Conservation (phyloP, 2,888 invertebrate genomes). For the Agriopis leucophaearia region DNA sequence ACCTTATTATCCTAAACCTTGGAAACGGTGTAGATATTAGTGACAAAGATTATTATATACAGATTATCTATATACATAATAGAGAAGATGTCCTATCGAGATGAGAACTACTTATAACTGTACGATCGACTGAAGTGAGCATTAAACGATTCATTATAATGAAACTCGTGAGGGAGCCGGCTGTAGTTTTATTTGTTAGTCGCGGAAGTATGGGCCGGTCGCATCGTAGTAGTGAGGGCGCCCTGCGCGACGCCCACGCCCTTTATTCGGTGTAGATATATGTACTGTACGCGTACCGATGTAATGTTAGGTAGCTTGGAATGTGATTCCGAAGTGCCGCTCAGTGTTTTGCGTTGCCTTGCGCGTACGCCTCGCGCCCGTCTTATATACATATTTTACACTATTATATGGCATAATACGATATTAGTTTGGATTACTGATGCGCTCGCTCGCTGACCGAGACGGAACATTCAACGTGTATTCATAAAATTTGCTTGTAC, state of each 20-base stretch:
- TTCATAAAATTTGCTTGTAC: slow-evolving; percentile 91
- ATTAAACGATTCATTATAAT: slow-evolving; percentile 76
- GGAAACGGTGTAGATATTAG: slow-evolving; percentile 86
- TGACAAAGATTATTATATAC: slow-evolving; percentile 85
- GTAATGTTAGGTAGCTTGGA: slow-evolving; percentile 74
- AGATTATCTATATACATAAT: slow-evolving; percentile 86
- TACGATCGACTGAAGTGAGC: slow-evolving; percentile 81
- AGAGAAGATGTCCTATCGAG: slow-evolving; percentile 84
- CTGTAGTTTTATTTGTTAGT: slow-evolving; percentile 73
- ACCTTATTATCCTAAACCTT: slow-evolving; percentile 79
- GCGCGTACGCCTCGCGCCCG: slow-evolving; percentile 64
- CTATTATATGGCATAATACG: slow-evolving; percentile 86
- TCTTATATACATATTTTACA: slow-evolving; percentile 78
- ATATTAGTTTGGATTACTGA: slow-evolving; percentile 75
- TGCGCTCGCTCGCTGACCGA: slow-evolving; percentile 71
- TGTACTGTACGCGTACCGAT: slow-evolving; percentile 52
- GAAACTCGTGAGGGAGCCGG: slow-evolving; percentile 73
- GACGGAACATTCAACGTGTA: slow-evolving; percentile 80
- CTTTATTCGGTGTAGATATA: slow-evolving; percentile 55
- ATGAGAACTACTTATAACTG: slow-evolving; percentile 78
- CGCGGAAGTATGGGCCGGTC: slow-evolving; percentile 54
- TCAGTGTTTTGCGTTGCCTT: slow-evolving; percentile 72
- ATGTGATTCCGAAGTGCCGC: slow-evolving; percentile 79
- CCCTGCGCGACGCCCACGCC: slow-evolving; percentile 50
- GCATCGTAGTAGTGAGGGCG: not conserved